Conservation (phyloP, 2,797 vertebrate genomes). For the Sternotherus odoratus region DNA sequence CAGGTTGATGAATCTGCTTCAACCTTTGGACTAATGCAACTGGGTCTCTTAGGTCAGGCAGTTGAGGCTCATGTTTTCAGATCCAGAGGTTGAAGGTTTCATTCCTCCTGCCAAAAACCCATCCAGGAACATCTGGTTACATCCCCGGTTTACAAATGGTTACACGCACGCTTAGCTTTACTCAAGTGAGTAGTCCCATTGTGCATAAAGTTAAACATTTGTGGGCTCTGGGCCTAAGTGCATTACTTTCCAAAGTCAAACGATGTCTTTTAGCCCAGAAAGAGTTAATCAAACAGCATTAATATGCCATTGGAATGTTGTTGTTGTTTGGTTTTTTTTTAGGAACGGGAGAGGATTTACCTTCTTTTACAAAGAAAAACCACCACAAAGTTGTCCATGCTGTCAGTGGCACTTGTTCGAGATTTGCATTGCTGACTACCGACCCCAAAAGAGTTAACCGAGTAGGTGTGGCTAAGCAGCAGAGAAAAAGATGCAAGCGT, state of each 20-base stretch:
- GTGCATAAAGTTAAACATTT: neutral
- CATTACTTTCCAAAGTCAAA: slow-evolving; percentile 24
- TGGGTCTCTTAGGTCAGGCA: neutral
- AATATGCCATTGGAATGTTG: slow-evolving; percentile 38
- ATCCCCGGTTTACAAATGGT: neutral
- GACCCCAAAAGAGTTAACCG: slow-evolving; percentile 80
- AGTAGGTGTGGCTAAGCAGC: slow-evolving; percentile 64
- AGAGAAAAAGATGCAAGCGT: slow-evolving; percentile 62
- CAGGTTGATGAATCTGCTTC: neutral
- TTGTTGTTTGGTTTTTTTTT: slow-evolving; percentile 62
- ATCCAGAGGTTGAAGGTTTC: accelerated
- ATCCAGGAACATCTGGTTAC: neutral
- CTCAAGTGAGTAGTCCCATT: neutral
- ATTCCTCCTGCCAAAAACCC: neutral
- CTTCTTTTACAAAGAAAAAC: slow-evolving; percentile 71
- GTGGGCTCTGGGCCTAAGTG: slow-evolving; percentile 13
- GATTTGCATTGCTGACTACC: slow-evolving; percentile 65
- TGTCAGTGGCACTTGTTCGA: slow-evolving; percentile 54
- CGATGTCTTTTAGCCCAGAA: slow-evolving; percentile 46
- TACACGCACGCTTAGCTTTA: neutral
- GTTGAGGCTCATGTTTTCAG: neutral
- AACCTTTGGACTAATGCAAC: neutral
- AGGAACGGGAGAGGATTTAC: slow-evolving; percentile 59
- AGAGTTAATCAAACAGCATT: slow-evolving; percentile 65
- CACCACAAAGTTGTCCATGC: slow-evolving; percentile 71